Evolutionary conservation across 2,113 vertebrate species (phyloP).

Genomic region (Furnarius figulus): DNA sequence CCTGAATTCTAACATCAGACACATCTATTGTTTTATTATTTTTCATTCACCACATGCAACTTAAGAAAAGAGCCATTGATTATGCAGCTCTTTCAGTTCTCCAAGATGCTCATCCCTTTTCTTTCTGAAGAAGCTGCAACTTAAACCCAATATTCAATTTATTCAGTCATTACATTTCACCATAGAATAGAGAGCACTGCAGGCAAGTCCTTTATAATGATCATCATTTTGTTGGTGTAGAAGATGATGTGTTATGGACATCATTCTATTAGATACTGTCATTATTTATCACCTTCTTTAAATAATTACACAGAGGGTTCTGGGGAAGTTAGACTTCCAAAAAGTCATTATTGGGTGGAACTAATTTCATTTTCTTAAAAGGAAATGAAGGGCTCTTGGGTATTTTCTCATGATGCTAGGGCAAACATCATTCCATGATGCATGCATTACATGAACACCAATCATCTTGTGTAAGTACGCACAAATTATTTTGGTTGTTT

Average conservation of each 20-base stretch:
- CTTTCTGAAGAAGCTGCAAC: neutral
- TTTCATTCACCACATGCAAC: neutral
- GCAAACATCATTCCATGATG: neutral
- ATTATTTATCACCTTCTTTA: constrained; percentile 8
- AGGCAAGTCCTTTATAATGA: neutral
- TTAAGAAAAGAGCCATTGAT: neutral
- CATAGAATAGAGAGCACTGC: neutral
- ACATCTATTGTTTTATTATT: neutral
- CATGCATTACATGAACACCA: neutral
- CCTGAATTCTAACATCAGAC: neutral
- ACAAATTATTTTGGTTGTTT: neutral
- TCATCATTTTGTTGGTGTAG: neutral
- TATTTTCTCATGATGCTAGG: neutral
- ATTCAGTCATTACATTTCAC: neutral
- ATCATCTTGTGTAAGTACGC: neutral
- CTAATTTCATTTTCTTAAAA: neutral
- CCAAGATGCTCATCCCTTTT: neutral
- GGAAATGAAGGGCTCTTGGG: neutral
- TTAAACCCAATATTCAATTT: neutral
- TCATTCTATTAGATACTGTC: neutral
- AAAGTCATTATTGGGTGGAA: neutral
- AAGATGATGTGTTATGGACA: neutral
- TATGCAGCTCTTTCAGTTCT: neutral
- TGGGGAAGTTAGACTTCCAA: neutral
- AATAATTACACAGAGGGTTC: neutral